Evolutionary conservation across 2,888 invertebrate species (phyloP).

Genomic region (Abscondita cerata): DNA sequence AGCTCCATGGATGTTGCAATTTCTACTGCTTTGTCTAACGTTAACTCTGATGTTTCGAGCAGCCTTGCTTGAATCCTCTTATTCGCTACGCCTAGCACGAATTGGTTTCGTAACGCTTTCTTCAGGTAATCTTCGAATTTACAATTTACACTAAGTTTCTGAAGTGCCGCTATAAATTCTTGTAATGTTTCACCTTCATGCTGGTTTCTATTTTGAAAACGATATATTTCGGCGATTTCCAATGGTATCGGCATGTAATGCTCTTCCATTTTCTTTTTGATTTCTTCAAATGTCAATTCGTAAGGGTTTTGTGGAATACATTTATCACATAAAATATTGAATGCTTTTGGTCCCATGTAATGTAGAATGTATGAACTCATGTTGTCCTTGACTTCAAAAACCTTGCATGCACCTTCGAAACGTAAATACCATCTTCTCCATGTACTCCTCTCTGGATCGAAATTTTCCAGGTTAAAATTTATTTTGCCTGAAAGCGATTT

Average conservation of each 20-base stretch:
- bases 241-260: neutral
- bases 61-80: neutral
- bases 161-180: constrained; percentile 2
- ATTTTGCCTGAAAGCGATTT: neutral
- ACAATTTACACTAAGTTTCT: neutral
- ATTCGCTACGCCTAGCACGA: neutral
- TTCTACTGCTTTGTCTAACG: neutral
- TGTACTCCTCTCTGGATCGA: neutral
- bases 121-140: neutral
- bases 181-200: neutral
- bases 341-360: constrained; percentile 7
- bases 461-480: neutral
- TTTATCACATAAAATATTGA: neutral
- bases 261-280: neutral
- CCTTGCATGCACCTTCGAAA: neutral
- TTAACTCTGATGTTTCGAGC: neutral
- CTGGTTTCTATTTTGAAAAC: neutral
- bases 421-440: neutral
- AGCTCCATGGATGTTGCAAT: constrained; percentile 3
- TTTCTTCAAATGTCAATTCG: neutral
- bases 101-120: constrained; percentile 1
- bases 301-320: neutral
- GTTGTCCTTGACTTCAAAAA: neutral
- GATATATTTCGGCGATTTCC: neutral
- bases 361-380: neutral